Evolutionary conservation across 2,797 vertebrate genomes (phyloP), one percentile per base, ranked within the genome.

Genomic region (Cynodonichthys magdalenae): DNA sequence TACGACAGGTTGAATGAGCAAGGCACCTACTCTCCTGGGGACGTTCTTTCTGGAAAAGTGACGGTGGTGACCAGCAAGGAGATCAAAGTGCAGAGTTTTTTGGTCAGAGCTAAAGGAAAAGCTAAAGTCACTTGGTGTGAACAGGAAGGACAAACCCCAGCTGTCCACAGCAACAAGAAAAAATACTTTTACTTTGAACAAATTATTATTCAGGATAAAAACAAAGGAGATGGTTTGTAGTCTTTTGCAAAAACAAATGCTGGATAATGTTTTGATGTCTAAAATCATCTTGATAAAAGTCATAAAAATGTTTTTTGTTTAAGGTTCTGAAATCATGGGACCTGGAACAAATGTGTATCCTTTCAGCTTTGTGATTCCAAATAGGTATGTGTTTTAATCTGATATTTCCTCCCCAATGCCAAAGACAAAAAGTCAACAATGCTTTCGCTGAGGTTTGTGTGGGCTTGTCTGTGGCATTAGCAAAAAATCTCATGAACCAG

Each of bases 131-230:
- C 57, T 7, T 91, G 90, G 90, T 49, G 15, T 15, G 81, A 83
- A 42, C 71, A 75, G 44, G 63, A 78, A 29, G 80, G 81, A 19
- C 42, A 50, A 20, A 24, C 34, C 34, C 44, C 51, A 5, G 53
- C 48, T 45, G 51, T 52, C 28, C 53, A 76, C 65, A 71, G 69
- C 6, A 49, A 89, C 71, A 90, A 87, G 83, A 90, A 81, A 78
- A 84, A 34, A 53, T 92, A 92, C 66, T 92, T 92, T 63, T 53
- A 79, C 66, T 89, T 90, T 70, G 83, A 92, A 53, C 79, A 87
- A 0, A 87, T 89, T 15, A 78, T 92, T 71, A 81, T 92, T 55
- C 91, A 92, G 72, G 90, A 92, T 62, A 90, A 89, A 80, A 89
- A 90, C 57, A 91, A 88, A 80, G 86, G 90, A 66, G 89, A 92